A percentile compares a stretch with the other conserved stretches of the same genome.
phyloP scores from a whole-genome alignment of 2,888 invertebrate genomes.

The Hyppa rectilinea region DNA sequence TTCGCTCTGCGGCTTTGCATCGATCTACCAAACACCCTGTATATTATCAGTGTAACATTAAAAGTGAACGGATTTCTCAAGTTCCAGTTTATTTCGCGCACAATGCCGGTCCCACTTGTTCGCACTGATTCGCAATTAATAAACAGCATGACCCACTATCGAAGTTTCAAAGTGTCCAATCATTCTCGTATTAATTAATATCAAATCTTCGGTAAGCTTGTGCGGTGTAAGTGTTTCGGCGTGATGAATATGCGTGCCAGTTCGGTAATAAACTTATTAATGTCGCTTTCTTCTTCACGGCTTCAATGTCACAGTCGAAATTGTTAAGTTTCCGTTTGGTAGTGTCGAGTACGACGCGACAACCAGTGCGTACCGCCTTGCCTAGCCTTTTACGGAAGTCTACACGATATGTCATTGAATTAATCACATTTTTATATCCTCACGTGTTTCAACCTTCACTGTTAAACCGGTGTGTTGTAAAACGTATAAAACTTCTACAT shows the following conservation, averaged over 20 bases:
- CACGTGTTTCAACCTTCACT: slow-evolving; percentile 66
- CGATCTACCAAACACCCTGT: too few species aligned
- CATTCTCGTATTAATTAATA: slow-evolving; percentile 85
- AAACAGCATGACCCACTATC: slow-evolving; percentile 86
- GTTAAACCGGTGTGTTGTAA: slow-evolving; percentile 49
- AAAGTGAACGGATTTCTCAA: slow-evolving; percentile 87
- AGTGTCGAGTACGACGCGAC: slow-evolving; percentile 50
- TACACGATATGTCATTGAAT: slow-evolving; percentile 74
- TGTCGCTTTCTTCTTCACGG: slow-evolving; percentile 81
- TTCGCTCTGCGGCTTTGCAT: too few species aligned
- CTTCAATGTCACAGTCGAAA: slow-evolving; percentile 74
- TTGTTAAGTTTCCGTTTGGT: slow-evolving; percentile 66
- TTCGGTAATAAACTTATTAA: slow-evolving; percentile 77
- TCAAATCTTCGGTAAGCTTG: slow-evolving; percentile 77
- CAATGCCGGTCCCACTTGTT: slow-evolving; percentile 86
- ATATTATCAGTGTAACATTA: slow-evolving; percentile 74
- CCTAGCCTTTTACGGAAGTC: slow-evolving; percentile 73
- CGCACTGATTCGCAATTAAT: slow-evolving; percentile 88
- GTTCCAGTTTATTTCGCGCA: slow-evolving; percentile 84
- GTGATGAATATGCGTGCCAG: slow-evolving; percentile 78
- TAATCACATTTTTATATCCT: slow-evolving; percentile 69
- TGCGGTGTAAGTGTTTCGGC: slow-evolving; percentile 72
- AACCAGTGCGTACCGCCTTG: slow-evolving; percentile 58
- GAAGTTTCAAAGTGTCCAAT: slow-evolving; percentile 81
- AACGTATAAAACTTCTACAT: slow-evolving; percentile 41